A percentile compares a stretch with the other conserved stretches of the same genome.
Evolutionary conservation across 2,797 vertebrate species (phyloP).

Genomic region (Dromococcyx pavoninus): DNA sequence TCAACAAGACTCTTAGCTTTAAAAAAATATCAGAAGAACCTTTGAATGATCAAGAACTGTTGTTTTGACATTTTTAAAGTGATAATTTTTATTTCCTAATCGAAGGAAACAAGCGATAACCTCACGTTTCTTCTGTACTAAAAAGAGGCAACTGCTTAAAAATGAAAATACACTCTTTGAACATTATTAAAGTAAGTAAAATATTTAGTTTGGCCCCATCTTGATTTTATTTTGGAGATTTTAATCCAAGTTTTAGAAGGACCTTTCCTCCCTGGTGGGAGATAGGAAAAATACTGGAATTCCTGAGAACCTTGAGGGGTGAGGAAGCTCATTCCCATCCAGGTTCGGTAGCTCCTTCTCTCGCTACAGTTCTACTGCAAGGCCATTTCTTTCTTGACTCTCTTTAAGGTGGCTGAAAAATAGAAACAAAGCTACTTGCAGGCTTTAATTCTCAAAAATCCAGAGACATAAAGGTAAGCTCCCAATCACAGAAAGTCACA

Average conservation of each 20-base stretch:
- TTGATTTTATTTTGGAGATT: conserved; percentile 44
- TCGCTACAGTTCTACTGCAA: background rate
- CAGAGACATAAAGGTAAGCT: background rate
- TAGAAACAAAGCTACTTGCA: background rate
- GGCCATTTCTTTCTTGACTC: background rate
- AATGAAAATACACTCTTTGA: conserved; percentile 47
- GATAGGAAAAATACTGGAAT: conserved; percentile 38
- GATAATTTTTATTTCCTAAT: conserved; percentile 52
- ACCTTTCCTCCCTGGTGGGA: conserved; percentile 10
- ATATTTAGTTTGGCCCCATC: conserved; percentile 61
- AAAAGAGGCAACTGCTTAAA: conserved; percentile 20
- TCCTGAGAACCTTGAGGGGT: background rate
- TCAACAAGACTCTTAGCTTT: background rate
- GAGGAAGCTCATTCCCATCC: background rate
- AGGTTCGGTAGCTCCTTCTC: background rate
- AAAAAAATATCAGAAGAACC: background rate
- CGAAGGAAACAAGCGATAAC: conserved; percentile 43
- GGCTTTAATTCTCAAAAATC: background rate
- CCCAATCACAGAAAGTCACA: background rate
- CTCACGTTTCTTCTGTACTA: background rate
- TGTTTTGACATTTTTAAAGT: conserved; percentile 38
- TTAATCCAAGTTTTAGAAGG: conserved; percentile 28
- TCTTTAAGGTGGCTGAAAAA: background rate
- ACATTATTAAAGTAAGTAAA: conserved; percentile 67
- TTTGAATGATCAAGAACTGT: background rate